phyloP scores from a whole-genome alignment of 2,797 vertebrate species.

The Lutjanus argentimaculatus region DNA sequence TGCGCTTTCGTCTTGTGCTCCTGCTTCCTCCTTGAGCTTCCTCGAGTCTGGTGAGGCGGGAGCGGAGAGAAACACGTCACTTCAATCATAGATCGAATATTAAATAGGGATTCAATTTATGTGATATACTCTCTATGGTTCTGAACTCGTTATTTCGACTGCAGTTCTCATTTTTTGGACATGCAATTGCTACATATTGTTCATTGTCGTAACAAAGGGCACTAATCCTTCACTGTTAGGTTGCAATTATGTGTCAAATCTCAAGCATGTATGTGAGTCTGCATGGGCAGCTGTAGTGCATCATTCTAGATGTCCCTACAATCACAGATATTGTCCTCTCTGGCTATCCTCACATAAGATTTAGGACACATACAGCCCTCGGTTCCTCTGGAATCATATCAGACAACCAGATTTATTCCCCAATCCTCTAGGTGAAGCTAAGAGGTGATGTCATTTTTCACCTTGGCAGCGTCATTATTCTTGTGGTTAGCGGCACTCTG shows the following conservation, averaged over 20 bases:
- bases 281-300: constrained; percentile 24
- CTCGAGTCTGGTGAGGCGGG: no score
- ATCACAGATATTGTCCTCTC: constrained; percentile 70
- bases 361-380: constrained; percentile 81
- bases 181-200: no score
- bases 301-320: constrained; percentile 50
- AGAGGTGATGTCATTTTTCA: constrained; percentile 89
- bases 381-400: constrained; percentile 82
- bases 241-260: constrained; percentile 15
- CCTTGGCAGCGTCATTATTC: constrained; percentile 88
- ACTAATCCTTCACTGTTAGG: constrained; percentile 5
- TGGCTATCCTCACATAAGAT: constrained; percentile 74
- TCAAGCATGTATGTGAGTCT: constrained; percentile 11
- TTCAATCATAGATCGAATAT: no score
- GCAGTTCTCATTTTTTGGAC: no score
- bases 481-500: constrained; percentile 85
- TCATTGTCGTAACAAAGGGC: constrained; percentile 4
- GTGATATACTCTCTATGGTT: no score
- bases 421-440: constrained; percentile 87
- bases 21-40: no score
- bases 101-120: no score
- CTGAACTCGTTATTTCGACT: no score
- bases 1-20: no score
- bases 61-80: no score
- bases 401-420: constrained; percentile 86